These are phyloP conservation scores for Botia almorhae DNA, from an alignment of 2,797 vertebrate species.

Conservation along the genomic window DNA sequence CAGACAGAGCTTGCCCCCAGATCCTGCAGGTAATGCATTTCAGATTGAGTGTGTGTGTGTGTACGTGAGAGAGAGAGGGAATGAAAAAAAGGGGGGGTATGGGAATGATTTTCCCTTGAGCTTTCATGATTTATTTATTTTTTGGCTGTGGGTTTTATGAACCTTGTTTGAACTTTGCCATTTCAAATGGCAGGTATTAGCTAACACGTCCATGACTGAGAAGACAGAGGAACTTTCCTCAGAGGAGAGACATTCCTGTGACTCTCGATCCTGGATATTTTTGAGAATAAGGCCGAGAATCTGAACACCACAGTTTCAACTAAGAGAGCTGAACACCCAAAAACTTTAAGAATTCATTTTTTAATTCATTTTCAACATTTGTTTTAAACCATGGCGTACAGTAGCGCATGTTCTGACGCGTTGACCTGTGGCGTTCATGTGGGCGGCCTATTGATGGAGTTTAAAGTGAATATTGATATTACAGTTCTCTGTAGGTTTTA, in stretches of 20 bases:
- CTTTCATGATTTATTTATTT: constrained; percentile 13
- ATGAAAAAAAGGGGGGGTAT: constrained; percentile 13
- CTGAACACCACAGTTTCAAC: not conserved
- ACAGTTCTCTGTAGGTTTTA: constrained; percentile 3
- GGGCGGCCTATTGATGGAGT: not conserved
- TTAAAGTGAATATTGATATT: not conserved
- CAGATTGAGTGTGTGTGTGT: not conserved
- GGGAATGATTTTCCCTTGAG: constrained; percentile 22
- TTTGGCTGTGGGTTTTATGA: constrained; percentile 34
- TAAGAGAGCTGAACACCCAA: not conserved
- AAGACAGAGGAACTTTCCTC: constrained; percentile 29
- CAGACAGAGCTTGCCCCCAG: constrained; percentile 11
- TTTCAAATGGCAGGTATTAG: constrained; percentile 44
- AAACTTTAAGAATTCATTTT: not conserved
- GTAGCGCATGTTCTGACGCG: no score
- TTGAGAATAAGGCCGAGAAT: not conserved
- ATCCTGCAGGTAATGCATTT: constrained; percentile 28
- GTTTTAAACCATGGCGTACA: no score
- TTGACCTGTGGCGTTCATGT: not conserved
- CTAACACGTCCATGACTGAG: constrained; percentile 36
- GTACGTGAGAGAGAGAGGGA: not conserved
- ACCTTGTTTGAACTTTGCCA: constrained; percentile 51
- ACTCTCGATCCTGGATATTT: not conserved
- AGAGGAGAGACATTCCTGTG: constrained; percentile 15
- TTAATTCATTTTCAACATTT: not conserved